Percentiles rank a stretch among this genome's conserved stretches.
Evolutionary conservation across 2,888 invertebrate genomes (phyloP).

Genomic region (Polia nebulosa): DNA sequence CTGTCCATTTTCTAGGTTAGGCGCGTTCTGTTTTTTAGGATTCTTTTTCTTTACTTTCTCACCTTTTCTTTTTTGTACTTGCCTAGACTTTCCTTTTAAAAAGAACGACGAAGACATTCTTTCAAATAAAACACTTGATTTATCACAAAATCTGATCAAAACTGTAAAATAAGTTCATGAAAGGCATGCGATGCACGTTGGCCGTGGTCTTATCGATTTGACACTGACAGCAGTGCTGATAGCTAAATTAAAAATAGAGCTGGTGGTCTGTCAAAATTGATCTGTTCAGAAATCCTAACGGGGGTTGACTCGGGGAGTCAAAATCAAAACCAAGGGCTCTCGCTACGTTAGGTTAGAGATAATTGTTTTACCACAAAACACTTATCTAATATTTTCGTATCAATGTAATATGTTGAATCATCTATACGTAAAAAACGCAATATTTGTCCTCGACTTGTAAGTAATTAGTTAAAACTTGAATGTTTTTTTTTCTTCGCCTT

Average conservation of each 20-base stretch:
- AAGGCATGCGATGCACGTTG: constrained; percentile 56
- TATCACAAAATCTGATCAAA: constrained; percentile 30
- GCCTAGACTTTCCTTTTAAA: constrained; percentile 91
- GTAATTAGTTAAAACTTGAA: no score
- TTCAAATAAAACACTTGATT: constrained; percentile 3
- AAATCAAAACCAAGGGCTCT: no score
- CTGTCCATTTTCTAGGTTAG: constrained; percentile 89
- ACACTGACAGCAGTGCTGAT: constrained; percentile 25
- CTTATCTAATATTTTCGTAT: no score
- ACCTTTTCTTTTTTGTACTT: constrained; percentile 89
- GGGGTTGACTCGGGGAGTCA: no score
- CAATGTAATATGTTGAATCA: no score
- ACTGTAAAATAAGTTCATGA: constrained; percentile 13
- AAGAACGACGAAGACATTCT: constrained; percentile 91
- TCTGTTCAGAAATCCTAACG: constrained; percentile 2
- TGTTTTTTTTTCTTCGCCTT: no score
- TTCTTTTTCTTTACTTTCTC: constrained; percentile 84
- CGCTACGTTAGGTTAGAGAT: no score
- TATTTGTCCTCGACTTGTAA: no score
- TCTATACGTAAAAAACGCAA: no score
- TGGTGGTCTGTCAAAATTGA: neutral
- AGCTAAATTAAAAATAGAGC: neutral
- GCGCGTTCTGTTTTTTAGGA: constrained; percentile 79
- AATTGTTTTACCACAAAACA: no score
- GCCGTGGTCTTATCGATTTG: constrained; percentile 32